A percentile compares a stretch with the other conserved stretches of the same genome.
Evolutionary conservation across 2,888 invertebrate genomes (phyloP).

Genomic region (Rhabditoides inermis): DNA sequence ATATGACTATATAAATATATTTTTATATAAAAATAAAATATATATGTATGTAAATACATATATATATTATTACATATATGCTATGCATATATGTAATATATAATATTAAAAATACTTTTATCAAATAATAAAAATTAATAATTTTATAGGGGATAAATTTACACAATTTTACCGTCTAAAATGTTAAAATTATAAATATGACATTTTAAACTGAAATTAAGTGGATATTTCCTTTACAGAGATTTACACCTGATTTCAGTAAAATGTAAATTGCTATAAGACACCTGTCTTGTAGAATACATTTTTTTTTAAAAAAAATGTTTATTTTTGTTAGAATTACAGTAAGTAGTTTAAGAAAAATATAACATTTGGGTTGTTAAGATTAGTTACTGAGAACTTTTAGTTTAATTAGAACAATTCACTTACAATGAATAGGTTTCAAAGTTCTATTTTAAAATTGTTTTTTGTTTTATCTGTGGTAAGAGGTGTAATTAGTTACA

Average conservation of each 20-base stretch:
- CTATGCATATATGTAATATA: too few relatives aligned
- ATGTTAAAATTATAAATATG: background rate
- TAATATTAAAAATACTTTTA: too few relatives aligned
- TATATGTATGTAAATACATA: background rate
- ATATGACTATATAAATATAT: slow-evolving; percentile 2
- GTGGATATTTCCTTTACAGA: too few relatives aligned
- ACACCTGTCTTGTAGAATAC: too few relatives aligned
- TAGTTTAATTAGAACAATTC: slow-evolving; percentile 38
- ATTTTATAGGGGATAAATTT: background rate
- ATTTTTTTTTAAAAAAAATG: too few relatives aligned
- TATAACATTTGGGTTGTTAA: slow-evolving; percentile 35
- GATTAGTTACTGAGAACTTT: slow-evolving; percentile 29
- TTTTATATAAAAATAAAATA: background rate
- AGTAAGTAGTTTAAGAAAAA: slow-evolving; percentile 35
- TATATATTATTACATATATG: background rate
- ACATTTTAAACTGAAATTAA: too few relatives aligned
- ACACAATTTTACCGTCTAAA: too few relatives aligned
- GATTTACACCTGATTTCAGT: too few relatives aligned
- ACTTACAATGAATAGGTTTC: slow-evolving; percentile 36
- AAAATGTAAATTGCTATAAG: too few relatives aligned
- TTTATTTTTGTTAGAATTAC: too few relatives aligned
- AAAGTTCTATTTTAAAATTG: slow-evolving; percentile 27
- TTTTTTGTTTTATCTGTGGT: slow-evolving; percentile 25
- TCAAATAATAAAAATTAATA: background rate
- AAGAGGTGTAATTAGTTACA: slow-evolving; percentile 25